Evolutionary conservation across 2,797 vertebrate genomes (phyloP), one percentile per base, ranked within the genome.

Genomic region (Cossypha polioptera): DNA sequence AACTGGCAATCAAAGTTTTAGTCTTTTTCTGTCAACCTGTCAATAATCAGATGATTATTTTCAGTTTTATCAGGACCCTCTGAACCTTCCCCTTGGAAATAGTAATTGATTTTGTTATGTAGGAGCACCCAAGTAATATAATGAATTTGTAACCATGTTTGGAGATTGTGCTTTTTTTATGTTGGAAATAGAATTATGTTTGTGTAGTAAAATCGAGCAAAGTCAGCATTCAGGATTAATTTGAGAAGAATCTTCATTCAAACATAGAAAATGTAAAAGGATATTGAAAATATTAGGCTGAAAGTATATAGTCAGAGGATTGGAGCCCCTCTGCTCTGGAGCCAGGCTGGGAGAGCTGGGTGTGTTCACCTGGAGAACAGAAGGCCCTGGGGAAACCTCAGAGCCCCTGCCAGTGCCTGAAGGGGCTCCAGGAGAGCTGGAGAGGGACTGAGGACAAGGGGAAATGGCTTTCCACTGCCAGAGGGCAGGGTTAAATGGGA

Each of bases 331-430:
- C 43, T 55, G 50, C 31, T 36, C 42, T 57, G 57, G 21, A 59
- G 29, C 24, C 24, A 33, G 57, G 3, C 57, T 76, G 57, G 50
- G 7, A 57, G 36, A 45, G 28, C 57, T 38, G 50, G 14, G 25
- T 5, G 10, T 12, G n/a, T 0, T 75, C 50, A 25, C 1, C 13
- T 63, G 63, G 57, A 33, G 3, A 10, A 1, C 54, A n/a, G 42
- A 50, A 69, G 28, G 5, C 2, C 43, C 35, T 28, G 24, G 35
- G 47, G 22, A 61, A 0, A 24, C 0, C 35, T 42, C 13, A 42
- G 48, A 68, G 22, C 31, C 13, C 5, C 35, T 62, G 0, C 0
- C 31, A 42, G 86, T 0, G 40, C 77, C 48, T 50, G 0, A 61
- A 75, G 35, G 35, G 42, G 22, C 62, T 88, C 38, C 38, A 38